phyloP scores from a whole-genome alignment of 2,888 invertebrate species.

The Parapristionchus giblindavisi region DNA sequence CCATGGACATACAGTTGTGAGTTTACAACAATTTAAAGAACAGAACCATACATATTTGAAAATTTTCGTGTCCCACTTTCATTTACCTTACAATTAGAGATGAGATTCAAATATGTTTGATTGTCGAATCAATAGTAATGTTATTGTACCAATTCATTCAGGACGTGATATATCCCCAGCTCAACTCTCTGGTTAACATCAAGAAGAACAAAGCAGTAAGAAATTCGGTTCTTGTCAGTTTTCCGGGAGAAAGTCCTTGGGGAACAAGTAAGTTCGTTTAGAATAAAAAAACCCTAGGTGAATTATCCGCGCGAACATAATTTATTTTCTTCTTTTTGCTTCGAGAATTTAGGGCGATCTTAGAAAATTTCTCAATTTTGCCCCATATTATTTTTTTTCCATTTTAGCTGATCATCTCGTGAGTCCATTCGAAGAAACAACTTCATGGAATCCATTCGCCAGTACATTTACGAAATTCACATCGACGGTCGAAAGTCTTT shows the following conservation, averaged over 20 bases:
- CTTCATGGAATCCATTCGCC: slow-evolving; percentile 16
- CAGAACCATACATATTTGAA: too few relatives aligned
- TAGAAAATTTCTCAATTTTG: too few relatives aligned
- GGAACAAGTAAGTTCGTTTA: neutral
- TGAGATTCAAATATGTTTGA: neutral
- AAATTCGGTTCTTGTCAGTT: neutral
- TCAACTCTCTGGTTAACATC: slow-evolving; percentile 1
- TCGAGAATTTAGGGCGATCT: too few relatives aligned
- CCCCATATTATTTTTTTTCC: neutral
- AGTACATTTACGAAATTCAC: neutral
- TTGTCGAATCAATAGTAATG: neutral
- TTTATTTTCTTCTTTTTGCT: too few relatives aligned
- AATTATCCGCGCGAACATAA: too few relatives aligned
- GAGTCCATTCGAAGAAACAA: slow-evolving; percentile 13
- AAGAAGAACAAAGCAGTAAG: slow-evolving; percentile 3
- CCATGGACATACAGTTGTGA: slow-evolving; percentile 54
- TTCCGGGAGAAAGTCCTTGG: slow-evolving; percentile 25
- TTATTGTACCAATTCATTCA: neutral
- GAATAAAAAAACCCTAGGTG: too few relatives aligned
- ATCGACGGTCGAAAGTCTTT: neutral
- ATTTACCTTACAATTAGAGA: too few relatives aligned
- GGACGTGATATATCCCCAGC: slow-evolving; percentile 6
- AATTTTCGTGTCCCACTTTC: too few relatives aligned
- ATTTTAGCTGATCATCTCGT: slow-evolving; percentile 25
- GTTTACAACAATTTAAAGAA: slow-evolving; percentile 38